Evolutionary conservation across 2,888 invertebrate genomes (phyloP), one percentile per base, ranked within the genome.

Genomic region (Epinotia ramella): DNA sequence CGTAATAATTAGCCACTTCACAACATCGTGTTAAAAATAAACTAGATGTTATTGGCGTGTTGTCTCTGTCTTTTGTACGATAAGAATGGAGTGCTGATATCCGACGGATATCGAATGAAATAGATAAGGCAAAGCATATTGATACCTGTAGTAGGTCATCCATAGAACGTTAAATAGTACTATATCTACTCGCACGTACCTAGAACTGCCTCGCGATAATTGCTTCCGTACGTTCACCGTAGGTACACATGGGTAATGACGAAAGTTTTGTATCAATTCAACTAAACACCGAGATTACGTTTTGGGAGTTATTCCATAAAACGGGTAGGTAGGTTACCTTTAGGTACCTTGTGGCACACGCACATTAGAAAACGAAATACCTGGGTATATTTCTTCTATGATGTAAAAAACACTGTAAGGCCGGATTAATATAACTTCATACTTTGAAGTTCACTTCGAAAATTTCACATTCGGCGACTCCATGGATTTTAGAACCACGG

Each of bases 31-130:
- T 65, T 49, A 2, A 18, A 60, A 53, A 18, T 49, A 46, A 69
- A 44, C 40, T 20, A 20, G 59, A 59, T 53, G 20, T 40, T 49
- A 24, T 66, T 69, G 9, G 56, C 64, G 74, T 59, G 75, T 65
- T 69, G 74, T 75, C 53, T 46, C 53, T 57, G 63, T n/a, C 57
- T 70, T 64, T 24, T 64, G 49, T 60, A 78, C 80, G 87, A 87
- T 89, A 89, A 87, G 84, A 83, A 83, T 82, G 80, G 83, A 84
- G 80, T 79, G 78, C 78, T 84, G 87, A 88, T 90, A 88, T 83
- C 81, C 81, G 82, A 82, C 84, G 81, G 84, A 87, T 93, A 92
- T 92, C 91, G 82, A 79, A 80, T 92, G 92, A 83, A 80, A 80
- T 77, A 87, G 92, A 89, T 90, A 91, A 88, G 83, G 81, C 80